Evolutionary conservation across 2,888 invertebrate species (phyloP), one percentile per base, ranked within the genome.

Genomic region (Leptarthrus brevirostris): DNA sequence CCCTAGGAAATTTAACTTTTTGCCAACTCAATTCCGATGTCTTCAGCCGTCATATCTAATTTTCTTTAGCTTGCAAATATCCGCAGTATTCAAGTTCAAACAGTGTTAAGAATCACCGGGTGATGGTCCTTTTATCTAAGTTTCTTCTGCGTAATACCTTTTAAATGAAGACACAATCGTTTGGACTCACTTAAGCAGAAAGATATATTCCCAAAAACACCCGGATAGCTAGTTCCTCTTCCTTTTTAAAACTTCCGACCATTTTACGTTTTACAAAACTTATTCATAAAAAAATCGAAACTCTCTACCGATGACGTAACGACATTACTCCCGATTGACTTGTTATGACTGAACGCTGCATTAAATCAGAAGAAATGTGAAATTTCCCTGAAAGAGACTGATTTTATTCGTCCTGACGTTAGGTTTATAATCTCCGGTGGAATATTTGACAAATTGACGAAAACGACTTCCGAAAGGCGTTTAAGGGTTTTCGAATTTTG

Each of bases 1-100:
- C 58, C 58, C 18, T 16, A 58, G 58, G 58, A 58, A 58, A 36
- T 58, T 58, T 36, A 58, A 12, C 12, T 40, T 40, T 12, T 40
- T 40, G 30, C n/a, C 0, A 40, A 40, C 40, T 40, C n/a, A 40
- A 12, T 12, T 40, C 8, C 40, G 12, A 6, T 40, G n/a, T 12
- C 40, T 6, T 40, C n/a, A 6, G n/a, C n/a, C 8, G 8, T 40
- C 40, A 40, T 40, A 40, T 40, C 40, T 40, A 6, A n/a, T 40
- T 40, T 40, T 40, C 40, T 3, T 40, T 40, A 40, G 40, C 12
- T 40, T 30, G 30, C 40, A n/a, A 40, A 40, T 40, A 40, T 40
- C n/a, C 40, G n/a, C 1, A 12, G 10, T 40, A 40, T 40, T 40
- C 40, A 40, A 5, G n/a, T n/a, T n/a, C n/a, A n/a, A n/a, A n/a